phyloP scores from a whole-genome alignment of 2,888 invertebrate species.

The Callyntrura sp. region DNA sequence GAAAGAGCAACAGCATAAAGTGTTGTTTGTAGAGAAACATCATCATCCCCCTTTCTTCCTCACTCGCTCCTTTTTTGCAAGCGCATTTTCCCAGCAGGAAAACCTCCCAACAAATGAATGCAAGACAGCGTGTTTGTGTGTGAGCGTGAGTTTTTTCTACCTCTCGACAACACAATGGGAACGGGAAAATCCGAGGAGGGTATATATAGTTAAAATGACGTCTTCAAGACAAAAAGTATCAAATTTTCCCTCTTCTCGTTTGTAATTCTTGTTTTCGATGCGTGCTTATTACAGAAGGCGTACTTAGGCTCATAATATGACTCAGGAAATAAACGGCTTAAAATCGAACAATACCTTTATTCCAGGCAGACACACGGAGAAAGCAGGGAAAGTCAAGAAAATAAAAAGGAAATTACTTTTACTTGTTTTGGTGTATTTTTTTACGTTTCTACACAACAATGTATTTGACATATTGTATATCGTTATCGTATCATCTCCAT shows the following conservation, averaged over 20 bases:
- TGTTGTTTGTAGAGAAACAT: no score
- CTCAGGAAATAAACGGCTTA: slow-evolving; percentile 8
- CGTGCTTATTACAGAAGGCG: background rate
- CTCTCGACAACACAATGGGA: background rate
- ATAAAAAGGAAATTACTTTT: background rate
- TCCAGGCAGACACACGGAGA: background rate
- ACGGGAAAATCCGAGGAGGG: no score
- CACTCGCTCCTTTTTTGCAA: background rate
- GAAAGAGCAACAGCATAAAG: no score
- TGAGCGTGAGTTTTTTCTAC: no score
- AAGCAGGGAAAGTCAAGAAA: no score
- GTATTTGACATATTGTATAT: background rate
- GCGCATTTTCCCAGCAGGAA: no score
- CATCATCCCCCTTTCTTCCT: no score
- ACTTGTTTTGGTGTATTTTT: slow-evolving; percentile 1
- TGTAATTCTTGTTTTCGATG: background rate
- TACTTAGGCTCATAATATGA: background rate
- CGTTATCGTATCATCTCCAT: no score
- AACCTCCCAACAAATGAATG: background rate
- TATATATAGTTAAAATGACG: background rate
- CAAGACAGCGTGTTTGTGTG: no score
- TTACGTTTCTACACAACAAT: background rate
- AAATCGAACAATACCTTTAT: slow-evolving; percentile 24
- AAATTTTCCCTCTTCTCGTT: background rate
- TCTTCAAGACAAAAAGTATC: background rate